These are phyloP conservation scores for Aramus guarauna DNA, from an alignment of 2,113 vertebrate species.

Conservation along the genomic window DNA sequence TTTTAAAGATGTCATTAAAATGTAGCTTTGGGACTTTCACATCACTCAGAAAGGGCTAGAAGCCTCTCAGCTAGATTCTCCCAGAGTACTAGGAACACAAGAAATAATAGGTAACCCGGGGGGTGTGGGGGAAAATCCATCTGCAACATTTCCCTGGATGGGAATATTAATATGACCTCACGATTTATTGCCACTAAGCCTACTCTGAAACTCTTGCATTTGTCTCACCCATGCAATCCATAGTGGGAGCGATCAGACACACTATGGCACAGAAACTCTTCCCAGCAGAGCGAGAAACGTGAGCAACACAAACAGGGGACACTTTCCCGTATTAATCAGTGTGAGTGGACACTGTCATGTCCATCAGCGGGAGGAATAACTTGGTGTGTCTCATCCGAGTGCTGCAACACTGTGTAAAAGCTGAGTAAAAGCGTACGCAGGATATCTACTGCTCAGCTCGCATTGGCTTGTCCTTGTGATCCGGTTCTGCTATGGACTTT, in stretches of 20 bases:
- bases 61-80: neutral
- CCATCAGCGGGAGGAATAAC: neutral
- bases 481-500: neutral
- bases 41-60: neutral
- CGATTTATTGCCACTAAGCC: neutral
- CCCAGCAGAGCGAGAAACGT: neutral
- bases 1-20: neutral
- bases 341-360: fast-evolving
- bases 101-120: neutral
- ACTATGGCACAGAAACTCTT: fast-evolving
- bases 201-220: neutral
- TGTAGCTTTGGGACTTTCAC: neutral
- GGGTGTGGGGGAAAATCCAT: neutral
- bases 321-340: fast-evolving
- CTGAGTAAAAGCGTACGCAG: fast-evolving
- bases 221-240: neutral
- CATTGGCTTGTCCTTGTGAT: neutral
- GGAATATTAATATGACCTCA: neutral
- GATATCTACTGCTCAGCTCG: neutral
- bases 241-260: neutral
- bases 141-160: neutral
- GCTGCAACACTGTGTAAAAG: fast-evolving
- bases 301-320: neutral
- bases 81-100: neutral
- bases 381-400: neutral